Base-by-base conservation (phyloP, 2,888 invertebrate species). In the Orthosia gothica region DNA sequence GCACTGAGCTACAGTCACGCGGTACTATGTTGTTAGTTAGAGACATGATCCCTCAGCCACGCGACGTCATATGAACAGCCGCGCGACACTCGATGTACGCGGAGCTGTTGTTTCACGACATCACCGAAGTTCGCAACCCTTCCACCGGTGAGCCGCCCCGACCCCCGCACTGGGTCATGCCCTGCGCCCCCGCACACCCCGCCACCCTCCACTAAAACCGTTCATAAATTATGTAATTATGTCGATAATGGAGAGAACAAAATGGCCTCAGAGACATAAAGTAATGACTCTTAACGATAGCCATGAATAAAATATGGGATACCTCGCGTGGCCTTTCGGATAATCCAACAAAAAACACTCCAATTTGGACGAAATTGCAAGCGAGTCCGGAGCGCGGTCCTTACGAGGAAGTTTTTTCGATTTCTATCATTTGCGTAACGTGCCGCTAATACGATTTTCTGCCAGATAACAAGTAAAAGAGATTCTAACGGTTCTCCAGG, bases 171-270 rank as follows among this genome's bases (percentile, higher is more conserved):
- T 12, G 13, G 5, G 13, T n/a, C 61, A n/a, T 20, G 18, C 3
- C 23, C 7, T 18, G 26, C n/a, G 47, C 13, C 45, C 47, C 45
- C 54, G 23, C n/a, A 16, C 49, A 61, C 62, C 49, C 26, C 54
- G 11, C 66, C 71, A 59, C 65, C 70, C 65, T 59, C 57, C 47
- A 64, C 74, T 77, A 69, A 69, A 74, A 68, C 83, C 72, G 57
- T 74, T 76, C 73, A 83, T 86, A 82, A 86, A 86, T 86, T 76
- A 79, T 76, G 84, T 84, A 85, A 85, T 85, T 86, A 85, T 79
- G 82, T 86, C 82, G 86, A 86, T 86, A 85, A 85, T 86, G 71
- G 82, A 79, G 73, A 83, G 71, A 77, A 75, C 81, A 76, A 85
- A 81, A 83, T 77, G 82, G 73, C 79, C 71, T 67, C 57, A 52